Evolutionary conservation across 2,113 vertebrate species (phyloP), one percentile per base, ranked within the genome.

Genomic region (Phaethon lepturus): DNA sequence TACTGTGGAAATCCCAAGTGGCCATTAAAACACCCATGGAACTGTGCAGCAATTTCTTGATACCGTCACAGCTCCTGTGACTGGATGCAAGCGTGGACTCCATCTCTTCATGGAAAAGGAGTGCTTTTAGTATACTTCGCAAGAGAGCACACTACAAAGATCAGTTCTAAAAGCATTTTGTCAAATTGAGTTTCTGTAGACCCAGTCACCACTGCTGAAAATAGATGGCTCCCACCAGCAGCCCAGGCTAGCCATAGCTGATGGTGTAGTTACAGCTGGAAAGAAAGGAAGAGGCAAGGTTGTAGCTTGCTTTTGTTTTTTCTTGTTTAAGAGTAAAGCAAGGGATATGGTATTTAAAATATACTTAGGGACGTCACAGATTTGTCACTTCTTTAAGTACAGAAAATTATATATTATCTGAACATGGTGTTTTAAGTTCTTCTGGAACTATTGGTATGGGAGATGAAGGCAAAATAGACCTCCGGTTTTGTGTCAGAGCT

Each of bases 1-100:
- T 42, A 6, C 35, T 5, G 28, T 62, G 31, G 50, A 77, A 74
- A 78, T 33, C 33, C 55, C 76, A 60, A 20, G 28, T 1, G 18
- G 60, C 38, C 44, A 14, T 18, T 62, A 8, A 4, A 75, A 16
- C 42, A 91, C 47, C 28, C 53, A 28, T 3, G 13, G 38, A 44
- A 47, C 13, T 5, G 26, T 38, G 60, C 9, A 10, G 56, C 25
- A 52, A 12, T 24, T 59, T 28, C 47, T 56, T 9, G 7, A 13
- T 9, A 10, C 26, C 6, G 72, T 19, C 52, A n/a, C 42, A 13
- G 56, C n/a, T 55, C 26, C 29, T 25, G 52, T 29, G 72, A 28
- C 4, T 3, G 25, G 31, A 9, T 17, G 11, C 15, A 22, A 8
- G 8, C 0, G 5, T 2, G 45, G 59, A 47, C 52, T 92, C 49